Percentiles rank a stretch among this genome's conserved stretches.
Evolutionary conservation across 2,888 invertebrate species (phyloP).

Genomic region (Amphimallon solstitiale): DNA sequence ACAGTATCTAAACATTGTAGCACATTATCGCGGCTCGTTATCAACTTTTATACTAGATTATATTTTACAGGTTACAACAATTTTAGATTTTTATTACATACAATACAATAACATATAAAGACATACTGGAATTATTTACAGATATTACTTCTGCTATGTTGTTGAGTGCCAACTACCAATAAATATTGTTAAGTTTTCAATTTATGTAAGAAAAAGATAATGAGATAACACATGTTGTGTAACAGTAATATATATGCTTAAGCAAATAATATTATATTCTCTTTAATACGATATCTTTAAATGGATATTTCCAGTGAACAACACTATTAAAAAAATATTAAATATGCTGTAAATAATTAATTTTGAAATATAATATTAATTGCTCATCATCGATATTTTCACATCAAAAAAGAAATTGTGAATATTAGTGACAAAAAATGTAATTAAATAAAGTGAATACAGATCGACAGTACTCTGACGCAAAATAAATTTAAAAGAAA

Average conservation of each 20-base stretch:
- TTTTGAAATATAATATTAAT: background rate
- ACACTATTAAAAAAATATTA: background rate
- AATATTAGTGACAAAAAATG: slow-evolving; percentile 14
- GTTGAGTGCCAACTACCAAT: slow-evolving; percentile 63
- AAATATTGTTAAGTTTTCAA: slow-evolving; percentile 51
- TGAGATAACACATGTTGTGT: slow-evolving; percentile 12
- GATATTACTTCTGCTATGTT: slow-evolving; percentile 53
- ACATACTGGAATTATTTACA: slow-evolving; percentile 56
- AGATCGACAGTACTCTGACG: slow-evolving; percentile 18
- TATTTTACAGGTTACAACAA: slow-evolving; percentile 49
- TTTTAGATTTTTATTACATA: slow-evolving; percentile 47
- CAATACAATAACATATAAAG: slow-evolving; percentile 36
- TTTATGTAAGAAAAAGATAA: background rate
- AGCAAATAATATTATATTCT: slow-evolving; percentile 7
- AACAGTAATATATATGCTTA: slow-evolving; percentile 16
- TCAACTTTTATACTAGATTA: slow-evolving; percentile 48
- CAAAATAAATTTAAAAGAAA: background rate
- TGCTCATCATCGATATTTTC: too few relatives aligned
- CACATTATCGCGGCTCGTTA: slow-evolving; percentile 40
- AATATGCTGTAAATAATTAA: background rate
- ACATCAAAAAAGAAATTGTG: background rate
- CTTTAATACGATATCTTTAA: background rate
- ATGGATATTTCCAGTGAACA: background rate
- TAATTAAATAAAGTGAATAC: slow-evolving; percentile 5
- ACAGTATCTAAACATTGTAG: slow-evolving; percentile 27